Evolutionary conservation across 2,113 vertebrate genomes (phyloP).

Genomic region (Ictidomys tridecemlineatus): DNA sequence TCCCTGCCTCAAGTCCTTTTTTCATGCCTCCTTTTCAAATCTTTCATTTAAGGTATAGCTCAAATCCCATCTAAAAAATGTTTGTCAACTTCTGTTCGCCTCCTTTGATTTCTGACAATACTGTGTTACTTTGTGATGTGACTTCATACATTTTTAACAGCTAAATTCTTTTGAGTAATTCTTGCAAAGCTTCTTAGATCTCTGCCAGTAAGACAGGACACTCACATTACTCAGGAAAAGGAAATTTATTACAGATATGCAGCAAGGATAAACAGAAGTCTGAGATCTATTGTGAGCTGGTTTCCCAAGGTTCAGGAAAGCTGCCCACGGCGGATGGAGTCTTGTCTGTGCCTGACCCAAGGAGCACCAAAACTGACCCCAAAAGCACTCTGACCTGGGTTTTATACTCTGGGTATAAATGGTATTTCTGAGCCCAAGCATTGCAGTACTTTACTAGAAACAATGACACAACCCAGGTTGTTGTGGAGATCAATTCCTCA

Average conservation of each 20-base stretch:
- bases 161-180: conserved; percentile 28
- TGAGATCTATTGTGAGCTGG: not conserved
- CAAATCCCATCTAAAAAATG: not conserved
- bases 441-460: not conserved
- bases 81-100: not conserved
- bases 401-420: not conserved
- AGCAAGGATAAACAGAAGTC: not conserved
- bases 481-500: not conserved
- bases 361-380: not conserved
- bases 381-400: not conserved
- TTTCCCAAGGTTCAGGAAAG: not conserved
- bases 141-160: conserved; percentile 23
- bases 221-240: not conserved
- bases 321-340: not conserved
- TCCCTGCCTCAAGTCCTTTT: not conserved
- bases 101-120: conserved; percentile 29
- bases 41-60: not conserved
- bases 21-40: not conserved
- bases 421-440: not conserved
- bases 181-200: not conserved
- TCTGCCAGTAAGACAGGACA: not conserved
- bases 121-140: not conserved
- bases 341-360: not conserved
- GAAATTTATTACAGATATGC: not conserved
- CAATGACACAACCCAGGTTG: not conserved